Conservation (phyloP, 2,888 invertebrate species). For the Hofmannophila pseudospretella region DNA sequence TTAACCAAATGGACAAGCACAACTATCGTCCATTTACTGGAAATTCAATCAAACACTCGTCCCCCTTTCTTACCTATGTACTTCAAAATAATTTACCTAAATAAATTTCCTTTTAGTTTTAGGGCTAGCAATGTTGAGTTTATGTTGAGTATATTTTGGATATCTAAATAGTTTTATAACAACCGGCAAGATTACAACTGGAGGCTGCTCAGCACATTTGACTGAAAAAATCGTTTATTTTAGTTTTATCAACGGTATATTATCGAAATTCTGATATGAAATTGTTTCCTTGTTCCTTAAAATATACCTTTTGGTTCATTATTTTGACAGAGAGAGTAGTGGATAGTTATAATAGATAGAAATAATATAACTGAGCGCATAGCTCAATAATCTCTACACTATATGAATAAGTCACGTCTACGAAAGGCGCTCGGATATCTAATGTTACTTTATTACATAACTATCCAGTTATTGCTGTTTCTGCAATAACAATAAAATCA, state of each 20-base stretch:
- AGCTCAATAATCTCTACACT: neutral
- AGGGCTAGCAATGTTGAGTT: neutral
- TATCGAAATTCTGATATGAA: too few species aligned
- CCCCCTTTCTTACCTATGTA: too few species aligned
- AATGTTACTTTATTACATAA: neutral
- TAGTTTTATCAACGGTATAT: too few species aligned
- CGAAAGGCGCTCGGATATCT: neutral
- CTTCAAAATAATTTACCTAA: neutral
- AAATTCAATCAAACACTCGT: too few species aligned
- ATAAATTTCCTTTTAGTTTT: neutral
- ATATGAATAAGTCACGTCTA: neutral
- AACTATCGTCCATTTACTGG: too few species aligned
- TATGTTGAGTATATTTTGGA: constrained; percentile 25
- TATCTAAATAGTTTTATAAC: constrained; percentile 54
- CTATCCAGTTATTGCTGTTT: neutral
- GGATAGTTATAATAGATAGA: neutral
- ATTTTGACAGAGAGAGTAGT: neutral
- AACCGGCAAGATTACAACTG: constrained; percentile 52
- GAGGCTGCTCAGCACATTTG: constrained; percentile 29
- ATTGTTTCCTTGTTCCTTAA: too few species aligned
- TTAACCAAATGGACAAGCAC: too few species aligned
- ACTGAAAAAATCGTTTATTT: too few species aligned
- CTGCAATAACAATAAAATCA: neutral
- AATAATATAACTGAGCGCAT: neutral
- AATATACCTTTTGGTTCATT: neutral